Base-by-base conservation (phyloP, 2,888 invertebrate species). In the Pemphredon lugubris region DNA sequence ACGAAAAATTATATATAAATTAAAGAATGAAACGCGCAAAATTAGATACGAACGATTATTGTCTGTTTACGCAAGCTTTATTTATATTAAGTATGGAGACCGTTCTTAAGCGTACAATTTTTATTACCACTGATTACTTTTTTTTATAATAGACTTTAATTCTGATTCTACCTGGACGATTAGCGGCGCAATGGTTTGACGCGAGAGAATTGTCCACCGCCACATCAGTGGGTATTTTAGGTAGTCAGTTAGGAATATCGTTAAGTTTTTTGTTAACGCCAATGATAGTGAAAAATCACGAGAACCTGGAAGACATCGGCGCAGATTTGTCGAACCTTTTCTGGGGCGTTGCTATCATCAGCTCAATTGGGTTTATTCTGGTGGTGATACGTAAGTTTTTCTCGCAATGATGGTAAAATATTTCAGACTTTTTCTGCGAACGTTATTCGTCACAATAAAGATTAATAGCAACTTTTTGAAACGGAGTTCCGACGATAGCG, bases 171-270 rank as follows among this genome's bases (percentile, higher is more conserved):
- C 95, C 95, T 0, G 93, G 95, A 0, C 91, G 91, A 40, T 85
- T 95, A 61, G 94, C 95, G 0, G 94, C 95, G 0, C 92, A 93
- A 13, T 94, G 94, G 94, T 94, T 94, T 86, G 93, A 93, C 7
- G 90, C 93, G 0, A 90, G 92, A 66, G 91, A 94, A 88, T 51
- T 90, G 2, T 91, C 94, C 2, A 93, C 93, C 1, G 95, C 95
- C 0, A 94, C 94, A 77, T 93, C 94, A 44, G 90, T 95, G 16
- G 95, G 94, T 2, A 92, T 95, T 16, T 94, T 95, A 83, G 95
- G 95, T 3, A 93, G 93, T 81, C 94, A 95, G 91, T 86, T 95
- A n/a, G 92, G 95, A 0, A 91, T 94, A 37, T 94, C 95, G 0
- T 82, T 94, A 0, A 94, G 94, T 48, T 96, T 95, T 85, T 89